Evolutionary conservation across 2,888 invertebrate genomes (phyloP), one percentile per base, ranked within the genome.

Genomic region (Caenorhabditis angaria): DNA sequence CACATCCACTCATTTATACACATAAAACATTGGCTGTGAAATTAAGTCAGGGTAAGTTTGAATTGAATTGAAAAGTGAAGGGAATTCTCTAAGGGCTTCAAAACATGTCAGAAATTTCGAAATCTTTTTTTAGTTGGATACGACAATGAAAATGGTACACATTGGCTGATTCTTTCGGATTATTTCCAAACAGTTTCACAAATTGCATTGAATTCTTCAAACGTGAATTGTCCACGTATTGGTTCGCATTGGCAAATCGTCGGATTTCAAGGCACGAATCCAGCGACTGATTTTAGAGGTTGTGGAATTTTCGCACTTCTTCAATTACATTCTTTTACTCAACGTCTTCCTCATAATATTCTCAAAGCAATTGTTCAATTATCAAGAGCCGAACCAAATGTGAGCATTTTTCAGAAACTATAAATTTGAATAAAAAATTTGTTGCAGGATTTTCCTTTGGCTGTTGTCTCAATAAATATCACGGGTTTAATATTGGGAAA

Each of bases 401-500:
- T 79, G 25, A 53, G 69, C 14, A 51, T 6, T 6, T 48, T 48
- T 48, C 20, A 14, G 4, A 48, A 48, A 12, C 18, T 48, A 10
- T 20, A 48, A 48, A 48, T 48, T 48, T 29, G 27, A 8, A 12
- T 29, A 28, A 27, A 6, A 5, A 27, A 8, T 28, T 22, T n/a
- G 41, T 61, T 71, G 14, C 64, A 79, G 79, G 77, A 80, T 58
- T 80, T 80, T 27, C 79, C 79, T 0, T 59, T 80, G 12, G 79
- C 79, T 1, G 76, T 80, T n/a, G 77, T 80, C n/a, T 77, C 77
- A 0, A 65, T 80, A 2, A 80, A 80, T 54, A 66, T 80, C 22
- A 76, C 77, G 10, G 62, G 72, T 57, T n/a, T 77, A 20, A 24
- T 77, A 5, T 25, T 77, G 27, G 62, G 65, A 0, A 64, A 63